Evolutionary conservation across 2,888 invertebrate genomes (phyloP).

Genomic region (Zhuqinia jingwanae): DNA sequence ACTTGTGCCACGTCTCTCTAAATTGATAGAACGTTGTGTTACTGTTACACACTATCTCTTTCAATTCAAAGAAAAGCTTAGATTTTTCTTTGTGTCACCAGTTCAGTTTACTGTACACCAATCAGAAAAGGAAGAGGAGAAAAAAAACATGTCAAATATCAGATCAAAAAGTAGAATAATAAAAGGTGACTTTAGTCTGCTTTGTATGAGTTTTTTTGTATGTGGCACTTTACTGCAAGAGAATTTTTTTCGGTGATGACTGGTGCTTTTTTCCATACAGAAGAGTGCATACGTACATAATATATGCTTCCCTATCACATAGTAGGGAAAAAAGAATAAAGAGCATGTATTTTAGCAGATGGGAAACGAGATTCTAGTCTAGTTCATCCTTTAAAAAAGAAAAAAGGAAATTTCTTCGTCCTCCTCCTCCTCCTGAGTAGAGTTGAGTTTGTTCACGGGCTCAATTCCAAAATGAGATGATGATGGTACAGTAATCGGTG

Average conservation of each 20-base stretch:
- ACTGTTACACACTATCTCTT: conserved; percentile 19
- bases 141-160: conserved; percentile 55
- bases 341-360: conserved; percentile 22
- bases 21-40: not conserved
- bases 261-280: no score
- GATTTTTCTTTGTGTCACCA: conserved; percentile 42
- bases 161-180: conserved; percentile 14
- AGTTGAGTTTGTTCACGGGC: no score
- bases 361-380: conserved; percentile 55
- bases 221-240: no score
- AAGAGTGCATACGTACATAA: not conserved
- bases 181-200: conserved; percentile 11
- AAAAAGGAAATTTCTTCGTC: no score
- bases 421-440: conserved; percentile 13
- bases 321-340: no score
- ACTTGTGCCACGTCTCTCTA: conserved; percentile 33
- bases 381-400: conserved; percentile 42
- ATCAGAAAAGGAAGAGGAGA: conserved; percentile 2
- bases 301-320: not conserved
- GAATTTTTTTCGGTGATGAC: no score
- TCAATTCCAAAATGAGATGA: conserved; percentile 63
- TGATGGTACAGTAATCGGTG: conserved; percentile 63
- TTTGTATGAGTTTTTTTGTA: no score
- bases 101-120: not conserved
- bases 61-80: conserved; percentile 3